Percentiles rank a stretch among this genome's conserved stretches.
Evolutionary conservation across 2,888 invertebrate genomes (phyloP).

Genomic region (Polydrusus tereticollis): DNA sequence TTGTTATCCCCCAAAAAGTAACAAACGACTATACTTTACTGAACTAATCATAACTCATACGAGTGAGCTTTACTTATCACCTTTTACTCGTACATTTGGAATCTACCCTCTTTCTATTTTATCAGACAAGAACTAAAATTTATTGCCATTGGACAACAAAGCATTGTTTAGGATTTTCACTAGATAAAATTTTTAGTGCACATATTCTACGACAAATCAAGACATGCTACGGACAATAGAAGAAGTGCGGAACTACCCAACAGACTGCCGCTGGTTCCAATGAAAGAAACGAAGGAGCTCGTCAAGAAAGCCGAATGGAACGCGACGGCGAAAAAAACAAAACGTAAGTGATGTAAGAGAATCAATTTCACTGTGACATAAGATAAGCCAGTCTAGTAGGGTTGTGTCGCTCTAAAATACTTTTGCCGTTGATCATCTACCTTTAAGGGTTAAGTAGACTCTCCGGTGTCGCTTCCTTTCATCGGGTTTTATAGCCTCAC

Average conservation of each 20-base stretch:
- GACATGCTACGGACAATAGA: conserved; percentile 1
- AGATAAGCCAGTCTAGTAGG: not conserved
- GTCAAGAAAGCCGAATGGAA: conserved; percentile 48
- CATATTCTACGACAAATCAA: conserved; percentile 55
- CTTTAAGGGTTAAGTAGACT: too few relatives aligned
- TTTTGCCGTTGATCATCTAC: too few relatives aligned
- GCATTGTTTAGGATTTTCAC: not conserved
- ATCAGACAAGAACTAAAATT: too few relatives aligned
- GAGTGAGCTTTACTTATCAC: too few relatives aligned
- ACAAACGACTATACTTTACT: too few relatives aligned
- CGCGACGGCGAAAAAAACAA: conserved; percentile 19
- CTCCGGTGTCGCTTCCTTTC: too few relatives aligned
- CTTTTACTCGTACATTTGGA: too few relatives aligned
- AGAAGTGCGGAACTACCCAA: conserved; percentile 7
- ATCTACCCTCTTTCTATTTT: too few relatives aligned
- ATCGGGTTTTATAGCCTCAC: too few relatives aligned
- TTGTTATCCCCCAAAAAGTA: not conserved
- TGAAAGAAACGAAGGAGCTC: conserved; percentile 49
- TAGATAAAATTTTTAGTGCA: conserved; percentile 34
- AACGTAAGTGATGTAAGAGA: conserved; percentile 36
- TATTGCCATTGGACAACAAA: too few relatives aligned
- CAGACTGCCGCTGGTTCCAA: conserved; percentile 42
- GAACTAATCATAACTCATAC: too few relatives aligned
- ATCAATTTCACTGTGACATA: not conserved
- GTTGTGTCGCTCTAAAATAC: too few relatives aligned